Evolutionary conservation across 2,797 vertebrate genomes (phyloP).

Genomic region (Chromobotia macracanthus): DNA sequence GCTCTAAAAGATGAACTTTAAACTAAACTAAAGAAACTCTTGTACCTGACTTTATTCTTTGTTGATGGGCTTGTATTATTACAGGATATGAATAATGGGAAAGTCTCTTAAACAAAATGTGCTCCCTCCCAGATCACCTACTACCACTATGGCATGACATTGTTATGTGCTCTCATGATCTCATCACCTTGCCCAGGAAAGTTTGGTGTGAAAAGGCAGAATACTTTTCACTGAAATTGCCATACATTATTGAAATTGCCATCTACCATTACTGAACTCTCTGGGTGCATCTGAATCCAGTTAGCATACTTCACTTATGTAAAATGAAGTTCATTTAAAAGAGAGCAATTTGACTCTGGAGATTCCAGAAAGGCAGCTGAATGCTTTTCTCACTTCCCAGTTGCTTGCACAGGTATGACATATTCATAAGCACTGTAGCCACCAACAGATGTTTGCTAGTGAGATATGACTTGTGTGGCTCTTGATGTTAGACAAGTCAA

Average conservation of each 20-base stretch:
- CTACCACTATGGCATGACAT: slow-evolving; percentile 18
- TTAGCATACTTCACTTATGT: slow-evolving; percentile 2
- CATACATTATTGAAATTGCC: slow-evolving; percentile 30
- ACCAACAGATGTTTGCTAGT: neutral
- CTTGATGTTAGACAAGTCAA: neutral
- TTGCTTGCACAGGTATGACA: too few relatives aligned
- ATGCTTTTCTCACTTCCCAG: too few relatives aligned
- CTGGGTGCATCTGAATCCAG: neutral
- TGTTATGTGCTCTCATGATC: slow-evolving; percentile 23
- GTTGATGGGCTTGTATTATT: too few relatives aligned
- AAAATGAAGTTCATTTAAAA: slow-evolving; percentile 26
- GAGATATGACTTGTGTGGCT: neutral
- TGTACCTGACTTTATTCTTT: too few relatives aligned
- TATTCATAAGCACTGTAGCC: neutral
- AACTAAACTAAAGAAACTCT: too few relatives aligned
- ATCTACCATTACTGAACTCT: slow-evolving; percentile 32
- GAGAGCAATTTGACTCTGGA: slow-evolving; percentile 32
- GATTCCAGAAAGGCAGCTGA: slow-evolving; percentile 5
- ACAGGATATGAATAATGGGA: too few relatives aligned
- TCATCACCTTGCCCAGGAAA: slow-evolving; percentile 17
- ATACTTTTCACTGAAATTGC: slow-evolving; percentile 27
- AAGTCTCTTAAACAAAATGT: slow-evolving; percentile 17
- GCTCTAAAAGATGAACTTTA: too few relatives aligned
- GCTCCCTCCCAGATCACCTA: neutral
- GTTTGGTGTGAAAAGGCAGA: slow-evolving; percentile 19